Evolutionary conservation across 2,888 invertebrate species (phyloP), one percentile per base, ranked within the genome.

Genomic region (Diogma glabrata): DNA sequence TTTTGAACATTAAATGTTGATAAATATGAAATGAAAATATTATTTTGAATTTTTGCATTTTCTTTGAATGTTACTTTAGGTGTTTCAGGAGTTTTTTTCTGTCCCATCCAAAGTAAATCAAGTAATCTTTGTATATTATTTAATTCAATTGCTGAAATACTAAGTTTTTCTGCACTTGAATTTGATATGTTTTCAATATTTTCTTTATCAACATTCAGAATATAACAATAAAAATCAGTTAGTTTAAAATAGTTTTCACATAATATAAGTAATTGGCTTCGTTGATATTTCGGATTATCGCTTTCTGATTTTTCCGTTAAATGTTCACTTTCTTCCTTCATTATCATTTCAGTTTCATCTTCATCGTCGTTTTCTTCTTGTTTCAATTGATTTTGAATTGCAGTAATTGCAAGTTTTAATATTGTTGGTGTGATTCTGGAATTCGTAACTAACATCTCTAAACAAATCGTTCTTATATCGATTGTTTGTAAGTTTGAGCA

Each of bases 401-500:
- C 22, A 16, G 12, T 64, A 57, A 66, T 72, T 57, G 65, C 75
- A 65, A 67, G 63, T 53, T 78, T 70, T 20, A 85, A 69, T 43
- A 81, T 70, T 57, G 78, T 75, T 0, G 82, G 77, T 10, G 78
- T 72, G 30, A 82, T 70, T 55, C 79, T 76, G 63, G 79, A 81
- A 61, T 78, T 81, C 52, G 73, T 75, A 48, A 79, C 71, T 54
- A 89, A 65, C 72, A 84, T 75, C 64, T 87, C 86, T 47, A 87
- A 62, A 50, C 79, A 81, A 63, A 87, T 84, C 54, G 79, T 74
- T 53, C 80, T 79, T 38, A 87, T 74, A 61, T 87, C 85, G 43
- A 77, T 67, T 0, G 87, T 88, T 66, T 81, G 79, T 49, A 89
- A 67, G 61, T 82, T 81, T 9, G 71, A 63, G 49, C 78, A 80